phyloP scores from a whole-genome alignment of 2,113 vertebrate genomes.

The Kryptolebias marmoratus region DNA sequence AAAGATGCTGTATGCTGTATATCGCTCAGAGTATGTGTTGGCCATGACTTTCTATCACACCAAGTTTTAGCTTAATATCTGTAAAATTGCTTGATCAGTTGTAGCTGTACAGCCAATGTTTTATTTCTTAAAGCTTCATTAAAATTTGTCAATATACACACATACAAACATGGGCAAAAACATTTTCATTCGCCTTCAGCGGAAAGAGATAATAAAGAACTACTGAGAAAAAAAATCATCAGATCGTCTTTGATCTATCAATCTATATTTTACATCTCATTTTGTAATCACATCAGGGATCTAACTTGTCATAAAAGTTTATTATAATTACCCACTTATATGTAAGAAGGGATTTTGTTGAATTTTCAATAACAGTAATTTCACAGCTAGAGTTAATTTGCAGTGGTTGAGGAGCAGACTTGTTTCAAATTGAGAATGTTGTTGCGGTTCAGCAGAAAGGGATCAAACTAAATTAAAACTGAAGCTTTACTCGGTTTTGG shows the following conservation, averaged over 20 bases:
- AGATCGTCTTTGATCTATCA: slow-evolving; percentile 1
- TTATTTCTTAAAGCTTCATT: too few relatives aligned
- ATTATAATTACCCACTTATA: not conserved
- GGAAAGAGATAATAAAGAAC: not conserved
- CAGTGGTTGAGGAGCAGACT: not conserved
- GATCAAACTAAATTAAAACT: slow-evolving; percentile 3
- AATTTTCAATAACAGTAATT: slow-evolving; percentile 13
- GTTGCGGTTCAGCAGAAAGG: not conserved
- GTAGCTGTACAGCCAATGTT: too few relatives aligned
- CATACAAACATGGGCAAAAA: too few relatives aligned
- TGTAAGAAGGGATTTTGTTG: not conserved
- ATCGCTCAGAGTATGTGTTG: too few relatives aligned
- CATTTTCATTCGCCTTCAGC: too few relatives aligned
- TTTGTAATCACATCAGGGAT: not conserved
- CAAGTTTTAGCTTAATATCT: too few relatives aligned
- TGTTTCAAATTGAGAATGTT: not conserved
- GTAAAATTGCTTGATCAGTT: too few relatives aligned
- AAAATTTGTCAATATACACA: too few relatives aligned
- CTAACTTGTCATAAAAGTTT: slow-evolving; percentile 6
- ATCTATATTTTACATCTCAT: not conserved
- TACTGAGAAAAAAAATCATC: not conserved
- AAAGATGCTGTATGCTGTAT: too few relatives aligned
- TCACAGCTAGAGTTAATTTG: not conserved
- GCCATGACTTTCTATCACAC: too few relatives aligned
- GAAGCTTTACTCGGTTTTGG: not conserved